These are phyloP conservation scores for Acanthurus leucopareius DNA, from an alignment of 2,797 vertebrate genomes.

Conservation along the genomic window DNA sequence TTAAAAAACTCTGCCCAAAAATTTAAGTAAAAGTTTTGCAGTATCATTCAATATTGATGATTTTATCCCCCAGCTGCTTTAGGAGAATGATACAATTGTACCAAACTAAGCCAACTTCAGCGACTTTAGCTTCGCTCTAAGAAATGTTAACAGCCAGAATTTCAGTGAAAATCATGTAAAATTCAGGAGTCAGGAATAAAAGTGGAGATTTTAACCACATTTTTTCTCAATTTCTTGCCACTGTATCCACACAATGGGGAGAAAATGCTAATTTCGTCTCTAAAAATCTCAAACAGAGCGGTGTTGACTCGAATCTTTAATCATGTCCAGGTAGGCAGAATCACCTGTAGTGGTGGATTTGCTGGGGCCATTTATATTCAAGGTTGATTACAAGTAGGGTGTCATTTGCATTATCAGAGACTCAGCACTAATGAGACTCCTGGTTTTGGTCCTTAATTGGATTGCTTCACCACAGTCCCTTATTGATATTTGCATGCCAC, in stretches of 20 bases:
- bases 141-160: background rate
- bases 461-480: slow-evolving; percentile 86
- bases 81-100: too few relatives aligned
- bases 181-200: background rate
- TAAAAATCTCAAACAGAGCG: slow-evolving; percentile 58
- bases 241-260: slow-evolving; percentile 9
- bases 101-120: too few relatives aligned
- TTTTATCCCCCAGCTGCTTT: too few relatives aligned
- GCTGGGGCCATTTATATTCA: slow-evolving; percentile 84
- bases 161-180: background rate
- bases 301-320: slow-evolving; percentile 61
- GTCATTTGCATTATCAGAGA: slow-evolving; percentile 88
- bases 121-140: too few relatives aligned
- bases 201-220: slow-evolving; percentile 11
- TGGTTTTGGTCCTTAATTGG: slow-evolving; percentile 88
- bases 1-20: too few relatives aligned
- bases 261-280: slow-evolving; percentile 34
- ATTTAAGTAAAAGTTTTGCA: too few relatives aligned
- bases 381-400: slow-evolving; percentile 80
- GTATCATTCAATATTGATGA: too few relatives aligned
- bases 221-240: slow-evolving; percentile 17
- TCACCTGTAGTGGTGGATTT: slow-evolving; percentile 79
- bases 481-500: slow-evolving; percentile 89
- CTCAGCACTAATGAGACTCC: slow-evolving; percentile 87
- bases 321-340: slow-evolving; percentile 71